Evolutionary conservation across 2,797 vertebrate genomes (phyloP).

Genomic region (Merluccius polli): DNA sequence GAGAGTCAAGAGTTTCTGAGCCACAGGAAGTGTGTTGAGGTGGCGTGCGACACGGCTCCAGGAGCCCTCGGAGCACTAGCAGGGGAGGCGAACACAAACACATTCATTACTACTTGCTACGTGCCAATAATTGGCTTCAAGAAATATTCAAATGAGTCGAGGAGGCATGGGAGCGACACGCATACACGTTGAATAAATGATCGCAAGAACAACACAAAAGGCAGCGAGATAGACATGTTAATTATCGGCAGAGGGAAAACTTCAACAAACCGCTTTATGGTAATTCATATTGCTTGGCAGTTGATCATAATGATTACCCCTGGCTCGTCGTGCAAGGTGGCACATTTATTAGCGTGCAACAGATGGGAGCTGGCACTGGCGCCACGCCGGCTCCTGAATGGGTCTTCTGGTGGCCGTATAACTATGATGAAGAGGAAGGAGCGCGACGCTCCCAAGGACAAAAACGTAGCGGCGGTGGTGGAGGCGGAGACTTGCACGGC

Average conservation of each 20-base stretch:
- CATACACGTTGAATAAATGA: conserved; percentile 42
- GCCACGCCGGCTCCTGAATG: conserved; percentile 89
- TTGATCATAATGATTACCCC: conserved; percentile 98
- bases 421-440: conserved; percentile 94
- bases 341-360: conserved; percentile 98
- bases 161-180: conserved; percentile 24
- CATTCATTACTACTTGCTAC: not conserved
- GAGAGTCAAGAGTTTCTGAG: no score
- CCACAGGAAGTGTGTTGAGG: no score
- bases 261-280: conserved; percentile 81
- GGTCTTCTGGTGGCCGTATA: conserved; percentile 98
- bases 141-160: conserved; percentile 36
- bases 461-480: conserved; percentile 77
- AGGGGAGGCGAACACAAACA: conserved; percentile 1
- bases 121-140: conserved; percentile 1
- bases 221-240: conserved; percentile 60
- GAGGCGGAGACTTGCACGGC: conserved; percentile 71
- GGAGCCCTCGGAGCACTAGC: not conserved
- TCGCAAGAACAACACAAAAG: conserved; percentile 44
- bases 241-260: conserved; percentile 63
- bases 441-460: conserved; percentile 81
- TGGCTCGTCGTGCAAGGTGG: conserved; percentile 90
- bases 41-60: no score
- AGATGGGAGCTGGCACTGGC: conserved; percentile 97
- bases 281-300: conserved; percentile 93